Evolutionary conservation across 2,113 vertebrate genomes (phyloP).

Genomic region (Leucoraja erinaceus): DNA sequence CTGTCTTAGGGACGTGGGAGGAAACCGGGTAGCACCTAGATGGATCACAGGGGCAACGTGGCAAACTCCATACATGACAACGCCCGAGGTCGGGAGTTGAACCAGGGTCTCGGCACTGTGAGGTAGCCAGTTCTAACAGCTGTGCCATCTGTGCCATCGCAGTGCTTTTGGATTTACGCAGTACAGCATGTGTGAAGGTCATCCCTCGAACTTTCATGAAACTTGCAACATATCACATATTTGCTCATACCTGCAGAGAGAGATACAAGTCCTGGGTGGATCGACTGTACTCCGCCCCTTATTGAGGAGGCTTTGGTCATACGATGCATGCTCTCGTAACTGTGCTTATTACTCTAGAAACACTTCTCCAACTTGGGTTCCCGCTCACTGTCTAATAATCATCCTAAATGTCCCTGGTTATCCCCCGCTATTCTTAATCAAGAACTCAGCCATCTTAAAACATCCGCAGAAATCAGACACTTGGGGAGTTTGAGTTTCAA

Average conservation of each 20-base stretch:
- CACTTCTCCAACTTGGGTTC: neutral
- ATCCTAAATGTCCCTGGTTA: neutral
- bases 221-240: conserved; percentile 15
- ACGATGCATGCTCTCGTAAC: neutral
- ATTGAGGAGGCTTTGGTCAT: neutral
- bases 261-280: neutral
- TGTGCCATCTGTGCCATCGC: too few relatives aligned
- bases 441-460: neutral
- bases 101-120: too few relatives aligned
- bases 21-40: too few relatives aligned
- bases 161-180: conserved; percentile 3
- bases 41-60: too few relatives aligned
- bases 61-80: too few relatives aligned
- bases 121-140: too few relatives aligned
- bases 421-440: neutral
- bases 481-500: too few relatives aligned
- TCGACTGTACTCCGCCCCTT: neutral
- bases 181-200: neutral
- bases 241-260: neutral
- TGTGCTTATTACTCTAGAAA: neutral
- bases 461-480: neutral
- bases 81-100: too few relatives aligned
- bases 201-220: neutral
- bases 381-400: neutral
- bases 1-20: too few relatives aligned